Conservation (phyloP, 2,888 invertebrate genomes). For the Malthinus flaveolus region DNA sequence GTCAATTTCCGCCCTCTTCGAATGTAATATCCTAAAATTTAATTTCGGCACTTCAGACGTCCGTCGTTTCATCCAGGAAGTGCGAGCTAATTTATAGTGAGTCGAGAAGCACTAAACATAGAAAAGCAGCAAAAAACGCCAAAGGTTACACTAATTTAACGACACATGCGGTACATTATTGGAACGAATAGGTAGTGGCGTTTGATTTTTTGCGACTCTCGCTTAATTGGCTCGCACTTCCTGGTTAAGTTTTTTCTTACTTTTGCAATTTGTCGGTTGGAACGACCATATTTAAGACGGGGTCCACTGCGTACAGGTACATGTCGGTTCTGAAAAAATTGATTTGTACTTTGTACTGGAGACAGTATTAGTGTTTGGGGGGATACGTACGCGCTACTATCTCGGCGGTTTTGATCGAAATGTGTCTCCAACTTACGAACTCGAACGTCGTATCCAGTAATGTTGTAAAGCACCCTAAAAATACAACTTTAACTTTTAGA, state of each 20-base stretch:
- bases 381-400: slow-evolving; percentile 66
- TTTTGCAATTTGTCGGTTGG: slow-evolving; percentile 78
- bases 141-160: no score
- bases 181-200: no score
- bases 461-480: slow-evolving; percentile 65
- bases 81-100: neutral
- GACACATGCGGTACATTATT: no score
- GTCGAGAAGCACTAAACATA: no score
- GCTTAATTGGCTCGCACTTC: no score
- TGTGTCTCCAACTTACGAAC: slow-evolving; percentile 80
- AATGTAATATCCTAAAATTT: slow-evolving; percentile 62
- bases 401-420: slow-evolving; percentile 65
- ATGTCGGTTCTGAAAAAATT: slow-evolving; percentile 73
- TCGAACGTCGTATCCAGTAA: slow-evolving; percentile 78
- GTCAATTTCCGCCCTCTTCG: slow-evolving; percentile 63
- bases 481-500: slow-evolving; percentile 3
- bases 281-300: slow-evolving; percentile 76
- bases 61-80: neutral
- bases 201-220: no score
- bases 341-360: neutral
- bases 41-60: neutral
- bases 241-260: slow-evolving; percentile 58
- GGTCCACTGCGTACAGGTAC: slow-evolving; percentile 85
- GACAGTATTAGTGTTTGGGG: neutral
- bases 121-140: no score